Conservation (phyloP, 2,888 invertebrate species). For the Reticulitermes lucifugus region DNA sequence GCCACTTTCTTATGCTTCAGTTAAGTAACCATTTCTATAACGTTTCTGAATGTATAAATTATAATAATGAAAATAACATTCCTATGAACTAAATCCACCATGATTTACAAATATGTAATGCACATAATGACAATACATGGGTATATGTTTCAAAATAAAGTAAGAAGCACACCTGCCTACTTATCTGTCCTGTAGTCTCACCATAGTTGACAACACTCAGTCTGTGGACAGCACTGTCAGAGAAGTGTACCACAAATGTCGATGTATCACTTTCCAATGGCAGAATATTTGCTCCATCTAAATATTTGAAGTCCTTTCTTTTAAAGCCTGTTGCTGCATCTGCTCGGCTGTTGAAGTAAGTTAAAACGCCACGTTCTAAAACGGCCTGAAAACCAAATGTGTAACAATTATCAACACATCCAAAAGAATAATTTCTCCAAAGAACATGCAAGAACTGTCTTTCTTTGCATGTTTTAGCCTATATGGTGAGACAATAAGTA, state of each 20-base stretch:
- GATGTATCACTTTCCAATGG: slow-evolving; percentile 65
- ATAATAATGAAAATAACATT: neutral
- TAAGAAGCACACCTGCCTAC: slow-evolving; percentile 64
- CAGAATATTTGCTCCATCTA: slow-evolving; percentile 70
- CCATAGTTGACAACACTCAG: slow-evolving; percentile 64
- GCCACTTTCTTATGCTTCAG: no score
- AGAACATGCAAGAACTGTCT: no score
- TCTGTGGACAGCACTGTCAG: slow-evolving; percentile 70
- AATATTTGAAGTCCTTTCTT: slow-evolving; percentile 72
- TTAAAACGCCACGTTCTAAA: slow-evolving; percentile 74
- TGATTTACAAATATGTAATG: no score
- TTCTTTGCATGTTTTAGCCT: no score
- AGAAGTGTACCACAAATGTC: slow-evolving; percentile 67
- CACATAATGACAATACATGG: no score
- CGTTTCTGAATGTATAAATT: neutral
- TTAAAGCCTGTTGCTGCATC: slow-evolving; percentile 72
- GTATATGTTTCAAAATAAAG: neutral
- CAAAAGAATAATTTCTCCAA: no score
- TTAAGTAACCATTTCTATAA: neutral
- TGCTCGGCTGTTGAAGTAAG: slow-evolving; percentile 71
- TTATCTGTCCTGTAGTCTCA: slow-evolving; percentile 59
- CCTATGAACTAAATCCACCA: no score
- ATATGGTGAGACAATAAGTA: no score
- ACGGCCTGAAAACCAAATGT: slow-evolving; percentile 66
- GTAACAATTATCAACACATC: neutral